Conservation (phyloP, 2,113 vertebrate genomes). For the Hippopotamus amphibius region DNA sequence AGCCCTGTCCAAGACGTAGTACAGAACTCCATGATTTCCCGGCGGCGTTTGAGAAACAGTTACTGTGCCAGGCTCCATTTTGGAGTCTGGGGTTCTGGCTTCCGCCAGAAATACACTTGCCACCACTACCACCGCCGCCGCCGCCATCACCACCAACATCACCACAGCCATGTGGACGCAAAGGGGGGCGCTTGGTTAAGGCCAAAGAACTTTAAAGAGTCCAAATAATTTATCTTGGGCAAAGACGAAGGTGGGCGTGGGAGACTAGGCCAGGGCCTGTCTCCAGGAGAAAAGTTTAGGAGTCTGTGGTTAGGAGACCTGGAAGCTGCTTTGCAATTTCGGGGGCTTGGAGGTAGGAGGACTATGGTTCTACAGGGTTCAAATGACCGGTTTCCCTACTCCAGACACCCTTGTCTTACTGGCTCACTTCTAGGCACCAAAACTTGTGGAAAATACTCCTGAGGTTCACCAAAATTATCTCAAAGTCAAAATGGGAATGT, state of each 20-base stretch:
- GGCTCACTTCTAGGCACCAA: neutral
- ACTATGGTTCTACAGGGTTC: neutral
- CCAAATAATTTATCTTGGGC: neutral
- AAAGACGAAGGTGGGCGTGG: neutral
- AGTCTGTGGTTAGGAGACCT: neutral
- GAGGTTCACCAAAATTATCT: neutral
- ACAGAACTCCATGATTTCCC: conserved; percentile 2
- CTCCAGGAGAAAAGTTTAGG: neutral
- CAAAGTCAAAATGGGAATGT: conserved; percentile 24
- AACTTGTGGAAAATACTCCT: conserved; percentile 10
- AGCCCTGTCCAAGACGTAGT: neutral
- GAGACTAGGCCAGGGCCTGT: neutral
- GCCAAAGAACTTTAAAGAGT: conserved; percentile 61
- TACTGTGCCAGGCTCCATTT: neutral
- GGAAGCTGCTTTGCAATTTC: neutral
- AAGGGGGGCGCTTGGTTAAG: conserved; percentile 26
- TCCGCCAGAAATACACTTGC: conserved; percentile 26
- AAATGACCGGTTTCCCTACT: neutral
- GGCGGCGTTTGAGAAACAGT: neutral
- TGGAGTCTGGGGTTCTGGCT: neutral
- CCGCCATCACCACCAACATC: neutral
- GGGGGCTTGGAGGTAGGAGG: neutral
- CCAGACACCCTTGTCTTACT: fast-evolving
- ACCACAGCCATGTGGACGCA: neutral
- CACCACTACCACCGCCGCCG: too few species aligned